Percentiles rank a stretch among this genome's conserved stretches.
These are phyloP conservation scores for Phacellophora camtschatica DNA, from an alignment of 30 jellyfish, hydroid and myxozoan genomes.

Conservation along the genomic window DNA sequence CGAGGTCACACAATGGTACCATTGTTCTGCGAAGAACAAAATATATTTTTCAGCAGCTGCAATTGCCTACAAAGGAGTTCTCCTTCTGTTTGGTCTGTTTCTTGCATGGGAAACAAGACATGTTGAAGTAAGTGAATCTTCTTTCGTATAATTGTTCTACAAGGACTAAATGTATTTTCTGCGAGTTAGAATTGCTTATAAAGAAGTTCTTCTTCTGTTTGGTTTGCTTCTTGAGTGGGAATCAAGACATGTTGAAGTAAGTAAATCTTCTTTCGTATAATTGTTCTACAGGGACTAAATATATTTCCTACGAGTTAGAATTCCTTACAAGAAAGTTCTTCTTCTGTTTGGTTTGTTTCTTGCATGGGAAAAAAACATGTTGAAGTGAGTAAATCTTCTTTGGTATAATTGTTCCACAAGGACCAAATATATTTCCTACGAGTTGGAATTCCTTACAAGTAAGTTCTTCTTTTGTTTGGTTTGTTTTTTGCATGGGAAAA, in stretches of 20 bases:
- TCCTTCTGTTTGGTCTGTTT: conserved; percentile 78
- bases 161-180: conserved; percentile 40
- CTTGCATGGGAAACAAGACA: conserved; percentile 94
- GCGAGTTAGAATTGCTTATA: conserved; percentile 46
- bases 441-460: conserved; percentile 63
- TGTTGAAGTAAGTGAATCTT: conserved; percentile 38
- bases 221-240: conserved; percentile 93
- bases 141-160: conserved; percentile 58
- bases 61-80: conserved; percentile 72
- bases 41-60: conserved; percentile 59
- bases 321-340: too few species aligned
- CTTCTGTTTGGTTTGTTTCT: too few species aligned
- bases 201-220: conserved; percentile 70
- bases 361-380: too few species aligned
- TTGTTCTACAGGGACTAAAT: too few species aligned
- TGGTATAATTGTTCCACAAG: conserved; percentile 63
- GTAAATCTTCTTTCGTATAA: background rate
- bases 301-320: too few species aligned
- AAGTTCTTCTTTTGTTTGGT: conserved; percentile 74
- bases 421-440: conserved; percentile 48
- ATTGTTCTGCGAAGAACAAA: conserved; percentile 58
- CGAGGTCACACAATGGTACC: conserved; percentile 56
- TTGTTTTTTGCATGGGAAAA: conserved; percentile 94
- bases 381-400: background rate
- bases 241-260: conserved; percentile 67